Base-by-base conservation (phyloP, 2,113 vertebrate genomes). In the Colinus virginianus region DNA sequence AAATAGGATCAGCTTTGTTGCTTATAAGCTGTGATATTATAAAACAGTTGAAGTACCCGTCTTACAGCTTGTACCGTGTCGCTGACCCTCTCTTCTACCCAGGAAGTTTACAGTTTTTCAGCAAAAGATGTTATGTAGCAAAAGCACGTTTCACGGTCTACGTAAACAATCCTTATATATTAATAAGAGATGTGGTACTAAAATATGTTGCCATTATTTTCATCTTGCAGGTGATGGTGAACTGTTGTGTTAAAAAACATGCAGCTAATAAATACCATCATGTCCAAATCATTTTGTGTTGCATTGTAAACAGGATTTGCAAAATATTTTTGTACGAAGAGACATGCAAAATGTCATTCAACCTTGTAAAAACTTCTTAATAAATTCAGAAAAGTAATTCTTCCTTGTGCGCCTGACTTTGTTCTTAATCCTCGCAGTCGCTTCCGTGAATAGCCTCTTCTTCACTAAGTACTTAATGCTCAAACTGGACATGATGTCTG, bases 371-470 rank as follows among this genome's bases (percentile, higher is more conserved):
- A 63, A 36, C 61, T 75, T 80, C 85, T 71, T 55, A 95, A 89
- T 92, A 91, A 92, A 91, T 83, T 58, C 26, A 59, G 72, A 91
- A 2, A 91, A 87, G 58, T 36, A 77, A 63, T 70, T 90, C 21
- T 66, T 77, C 36, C 26, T 67, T 63, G 42, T 94, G 84, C 43
- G 90, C 68, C n/a, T 88, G 68, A 38, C 26, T 84, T 80, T 42
- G 51, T 93, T 90, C 36, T 81, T 87, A 36, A 53, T 49, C 15
- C 30, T 42, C 26, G 42, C 16, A 66, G 78, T 32, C 46, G 30
- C 69, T 79, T 11, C 22, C 67, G 1, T 53, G n/a, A 46, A 28
- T 49, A 56, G 15, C 42, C 23, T 72, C 23, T 49, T 90, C 11
- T 15, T 74, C 22, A 67, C 9, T 25, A 70, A 59, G 10, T 89